Evolutionary conservation across 1,140 invertebrate species (phyloP), one percentile per base, ranked within the genome.

Genomic region (Zaprionus ghesquierei): DNA sequence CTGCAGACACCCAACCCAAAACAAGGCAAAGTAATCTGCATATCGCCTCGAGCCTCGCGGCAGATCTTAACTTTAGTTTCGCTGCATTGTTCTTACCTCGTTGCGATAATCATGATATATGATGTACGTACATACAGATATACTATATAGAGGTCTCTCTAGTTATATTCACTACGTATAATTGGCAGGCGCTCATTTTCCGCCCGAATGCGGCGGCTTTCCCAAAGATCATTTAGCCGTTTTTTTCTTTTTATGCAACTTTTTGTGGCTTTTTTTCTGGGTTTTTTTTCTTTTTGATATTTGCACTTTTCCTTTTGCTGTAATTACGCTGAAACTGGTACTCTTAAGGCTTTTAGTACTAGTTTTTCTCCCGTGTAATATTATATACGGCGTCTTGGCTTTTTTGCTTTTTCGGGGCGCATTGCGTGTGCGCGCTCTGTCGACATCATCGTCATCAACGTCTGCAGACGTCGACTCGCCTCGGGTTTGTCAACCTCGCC

Each of bases 251-350:
- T 81, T 65, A 74, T 77, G 55, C 63, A 58, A 74, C 6, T 54
- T 50, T 72, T 76, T 58, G 20, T 23, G 38, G 13, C 33, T 41
- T 38, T 33, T 58, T 46, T 55, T 5, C 18, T 41, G 12, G 20
- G 18, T 63, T 46, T 15, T 22, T n/a, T n/a, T 44, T 22, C 15
- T 10, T 25, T 23, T 13, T 41, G 25, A 15, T 15, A 12, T 38
- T 81, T 62, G 65, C 81, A 87, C 69, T 77, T 86, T 85, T 84
- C 68, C 72, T 73, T 74, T 81, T 77, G 69, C 10, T 64, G 82
- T 87, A 87, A 86, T 86, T 86, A 85, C 86, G 74, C 65, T 72
- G 70, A 66, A 81, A 75, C 69, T 71, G 81, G 64, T 79, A 81
- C 73, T 73, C 56, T 41, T 61, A 65, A 44, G 63, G 25, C 55